These are phyloP conservation scores for Tuta absoluta DNA, from an alignment of 2,888 invertebrate genomes.

Conservation along the genomic window DNA sequence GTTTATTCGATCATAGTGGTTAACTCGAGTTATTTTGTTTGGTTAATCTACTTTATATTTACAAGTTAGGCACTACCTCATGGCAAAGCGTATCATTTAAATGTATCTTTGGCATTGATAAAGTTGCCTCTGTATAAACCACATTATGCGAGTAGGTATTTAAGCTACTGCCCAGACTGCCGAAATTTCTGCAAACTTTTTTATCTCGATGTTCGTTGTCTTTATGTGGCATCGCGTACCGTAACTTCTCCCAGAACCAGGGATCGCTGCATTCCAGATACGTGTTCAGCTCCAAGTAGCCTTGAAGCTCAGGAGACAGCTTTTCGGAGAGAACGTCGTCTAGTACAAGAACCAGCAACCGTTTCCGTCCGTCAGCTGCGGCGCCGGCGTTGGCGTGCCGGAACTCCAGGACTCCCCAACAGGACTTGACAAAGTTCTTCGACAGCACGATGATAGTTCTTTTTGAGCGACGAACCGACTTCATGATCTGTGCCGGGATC, in stretches of 20 bases:
- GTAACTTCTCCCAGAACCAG: conserved; percentile 25
- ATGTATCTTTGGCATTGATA: not conserved
- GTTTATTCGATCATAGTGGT: too few species aligned
- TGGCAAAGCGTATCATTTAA: not conserved
- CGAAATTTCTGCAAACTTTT: not conserved
- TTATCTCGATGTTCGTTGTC: not conserved
- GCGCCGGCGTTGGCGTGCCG: conserved; percentile 14
- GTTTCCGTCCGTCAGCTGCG: not conserved
- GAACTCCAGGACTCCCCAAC: conserved; percentile 25
- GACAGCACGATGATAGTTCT: conserved; percentile 25
- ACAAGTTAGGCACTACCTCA: not conserved
- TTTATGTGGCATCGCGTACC: conserved; percentile 21
- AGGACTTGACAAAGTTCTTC: conserved; percentile 21
- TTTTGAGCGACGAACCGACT: conserved; percentile 13
- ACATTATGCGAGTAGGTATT: not conserved
- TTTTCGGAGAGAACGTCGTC: conserved; percentile 11
- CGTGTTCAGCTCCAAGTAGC: conserved; percentile 15
- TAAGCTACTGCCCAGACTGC: not conserved
- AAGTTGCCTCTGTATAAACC: not conserved
- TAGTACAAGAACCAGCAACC: conserved; percentile 12
- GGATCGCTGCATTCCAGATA: conserved; percentile 23
- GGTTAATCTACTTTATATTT: too few species aligned
- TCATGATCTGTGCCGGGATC: conserved; percentile 22
- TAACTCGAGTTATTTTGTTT: too few species aligned
- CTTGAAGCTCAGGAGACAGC: conserved; percentile 13